Base-by-base conservation (phyloP, 2,888 invertebrate genomes). In the Anodontia alba region DNA sequence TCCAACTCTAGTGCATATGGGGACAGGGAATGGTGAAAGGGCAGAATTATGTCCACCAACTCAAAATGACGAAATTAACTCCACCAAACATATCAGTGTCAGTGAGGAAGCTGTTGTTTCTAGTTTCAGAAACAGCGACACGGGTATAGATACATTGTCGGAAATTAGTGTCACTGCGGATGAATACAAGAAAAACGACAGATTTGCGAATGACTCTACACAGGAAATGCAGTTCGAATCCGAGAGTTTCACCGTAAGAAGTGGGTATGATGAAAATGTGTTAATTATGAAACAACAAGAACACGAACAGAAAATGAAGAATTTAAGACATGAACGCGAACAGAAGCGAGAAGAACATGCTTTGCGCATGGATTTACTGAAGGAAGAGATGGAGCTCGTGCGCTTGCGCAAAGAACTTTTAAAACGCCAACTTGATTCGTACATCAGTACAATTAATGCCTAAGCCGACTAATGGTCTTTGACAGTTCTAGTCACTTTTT, bases 281-380 rank as follows among this genome's bases (percentile, higher is more conserved):
- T 29, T 62, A 1, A 20, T 33, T 5, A 62, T 62, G 62, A 62
- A 62, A 33, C 33, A 62, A 33, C 1, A 5, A 10, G 62, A 62
- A 33, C 62, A 62, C 33, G 62, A 62, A 62, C 62, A 62, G 33
- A 62, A 33, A 33, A 62, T 62, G 62, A 62, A 62, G 33, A 62
- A 62, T 62, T 33, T 62, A 23, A 62, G 33, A 12, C 20, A 2
- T 62, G 62, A 62, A 10, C 62, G 33, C 17, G 62, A 62, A 20
- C 7, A 29, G 62, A 62, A 62, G 33, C 7, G 20, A 62, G 33
- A 62, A 33, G 62, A 62, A 17, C 62, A 62, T 33, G 33, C 7
- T 33, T 33, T 62, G 17, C 31, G 62, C 33, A 62, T 62, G 62
- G 33, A 62, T 33, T 33, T 62, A 20, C 20, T 62, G 62, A 62